Base-by-base conservation (phyloP, 1,140 invertebrate genomes). In the Hesperophylax magnus region DNA sequence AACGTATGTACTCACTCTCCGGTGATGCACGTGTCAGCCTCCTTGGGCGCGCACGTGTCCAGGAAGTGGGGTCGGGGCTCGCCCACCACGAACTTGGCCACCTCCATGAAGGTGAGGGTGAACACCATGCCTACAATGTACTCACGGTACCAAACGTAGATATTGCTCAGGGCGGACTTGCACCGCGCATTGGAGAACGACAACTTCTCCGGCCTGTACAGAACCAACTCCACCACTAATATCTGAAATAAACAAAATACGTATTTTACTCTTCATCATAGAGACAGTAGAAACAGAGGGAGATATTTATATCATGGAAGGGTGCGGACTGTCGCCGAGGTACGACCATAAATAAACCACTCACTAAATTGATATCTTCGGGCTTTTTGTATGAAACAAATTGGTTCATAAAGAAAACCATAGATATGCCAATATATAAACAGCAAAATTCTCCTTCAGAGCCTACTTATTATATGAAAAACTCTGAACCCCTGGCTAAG, bases 1-100 rank as follows among this genome's bases (percentile, higher is more conserved):
- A 39, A 39, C 9, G 4, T 1, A 47, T 75, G 24, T 14, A 84
- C 82, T 81, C 67, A 84, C 82, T 27, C 47, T 84, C 82, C 82
- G 6, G 54, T 20, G 9, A 77, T 92, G 83, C 94, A 94, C 83
- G 92, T 93, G 34, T 84, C 84, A 7, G 90, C 90, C 80, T 90
- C 90, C 78, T 92, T 91, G 4, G 94, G 94, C 81, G 88, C 86
- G 85, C 94, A 95, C 0, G 93, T 91, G 82, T 94, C 92, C 72
- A 95, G 91, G 88, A 95, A 95, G 78, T 94, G 94, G 0, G 94
- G 94, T 81, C 94, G 89, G 0, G 93, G 93, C 77, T 94, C 94
- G 0, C 93, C 93, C 7, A 94, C 88, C 1, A 94, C 86, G 20
- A 91, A 88, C 86, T 95, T 95, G 3, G 91, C 88, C 5, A 94